Base-by-base conservation (phyloP, 2,797 vertebrate genomes). In the Octomys mimax region DNA sequence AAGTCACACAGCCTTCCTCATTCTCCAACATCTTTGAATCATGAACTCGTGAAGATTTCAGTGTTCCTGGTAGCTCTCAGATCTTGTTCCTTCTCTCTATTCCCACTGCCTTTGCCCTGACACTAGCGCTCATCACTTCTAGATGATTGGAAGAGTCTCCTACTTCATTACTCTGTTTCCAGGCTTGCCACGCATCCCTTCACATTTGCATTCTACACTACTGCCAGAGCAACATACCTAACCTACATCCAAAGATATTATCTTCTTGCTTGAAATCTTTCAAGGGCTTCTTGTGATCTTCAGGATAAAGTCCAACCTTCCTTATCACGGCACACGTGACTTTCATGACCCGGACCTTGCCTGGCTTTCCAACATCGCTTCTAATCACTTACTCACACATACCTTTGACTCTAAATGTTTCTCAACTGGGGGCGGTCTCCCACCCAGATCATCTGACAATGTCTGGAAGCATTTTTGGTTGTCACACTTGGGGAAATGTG, bases 261-360 rank as follows among this genome's bases (percentile, higher is more conserved):
- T 90, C 87, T 59, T 97, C 85, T 95, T 68, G 95, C 64, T 92
- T 80, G 59, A 88, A 93, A 92, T 97, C 79, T 75, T 96, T 93
- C 92, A 97, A 95, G 75, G 64, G 52, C 61, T 96, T 94, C 85
- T 95, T 94, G 82, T 98, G 96, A 95, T 91, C 91, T 89, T 94
- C 92, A 96, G 94, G 89, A 91, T 96, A 95, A 98, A 97, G 96
- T 97, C 79, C 97, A 96, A 95, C 93, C 75, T 93, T 91, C 95
- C 95, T 97, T 97, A 97, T 97, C 97, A 94, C 5, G 19, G 82
- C 26, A 83, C 64, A 73, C 88, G 66, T 95, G 96, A 96, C 95
- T 77, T 97, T 92, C 85, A n/a, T 93, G 96, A 95, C 92, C 92
- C 91, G 82, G 92, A 82, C 94, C 81, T 79, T 92, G 95, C 79